phyloP scores from a whole-genome alignment of 1,140 invertebrate species.

The Trichonephila inaurata region DNA sequence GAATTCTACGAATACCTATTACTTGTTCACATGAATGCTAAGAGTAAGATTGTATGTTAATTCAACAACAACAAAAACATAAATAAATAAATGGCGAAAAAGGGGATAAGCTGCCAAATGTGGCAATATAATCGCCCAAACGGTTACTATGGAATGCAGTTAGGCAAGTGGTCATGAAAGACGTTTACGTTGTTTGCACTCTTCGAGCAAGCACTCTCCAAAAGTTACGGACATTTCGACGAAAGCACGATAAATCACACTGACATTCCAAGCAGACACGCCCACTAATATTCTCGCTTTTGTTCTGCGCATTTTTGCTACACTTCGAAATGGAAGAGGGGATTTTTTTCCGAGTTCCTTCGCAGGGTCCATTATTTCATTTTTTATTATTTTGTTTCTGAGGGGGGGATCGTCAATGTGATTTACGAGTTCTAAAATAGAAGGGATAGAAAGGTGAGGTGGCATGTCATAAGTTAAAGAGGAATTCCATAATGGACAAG shows the following conservation, averaged over 20 bases:
- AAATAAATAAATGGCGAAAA: background rate
- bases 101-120: constrained; percentile 33
- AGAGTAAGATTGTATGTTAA: too few relatives aligned
- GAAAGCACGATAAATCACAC: constrained; percentile 74
- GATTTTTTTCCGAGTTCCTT: constrained; percentile 16
- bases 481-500: background rate
- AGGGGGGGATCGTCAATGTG: background rate
- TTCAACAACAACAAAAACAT: too few relatives aligned
- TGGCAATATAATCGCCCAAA: background rate
- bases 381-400: background rate
- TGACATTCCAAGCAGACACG: constrained; percentile 66
- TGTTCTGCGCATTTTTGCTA: constrained; percentile 55
- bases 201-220: constrained; percentile 55
- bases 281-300: constrained; percentile 61
- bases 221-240: constrained; percentile 76
- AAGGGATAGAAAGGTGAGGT: constrained; percentile 21
- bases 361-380: background rate
- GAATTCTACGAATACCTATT: too few relatives aligned
- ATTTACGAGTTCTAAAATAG: constrained; percentile 41
- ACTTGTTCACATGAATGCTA: too few relatives aligned
- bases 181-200: constrained; percentile 74
- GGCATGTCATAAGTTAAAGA: constrained; percentile 7
- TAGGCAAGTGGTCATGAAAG: constrained; percentile 65
- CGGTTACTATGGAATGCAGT: constrained; percentile 74
- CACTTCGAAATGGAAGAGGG: background rate